Evolutionary conservation across 2,888 invertebrate genomes (phyloP).

Genomic region (Cephus pulcher): DNA sequence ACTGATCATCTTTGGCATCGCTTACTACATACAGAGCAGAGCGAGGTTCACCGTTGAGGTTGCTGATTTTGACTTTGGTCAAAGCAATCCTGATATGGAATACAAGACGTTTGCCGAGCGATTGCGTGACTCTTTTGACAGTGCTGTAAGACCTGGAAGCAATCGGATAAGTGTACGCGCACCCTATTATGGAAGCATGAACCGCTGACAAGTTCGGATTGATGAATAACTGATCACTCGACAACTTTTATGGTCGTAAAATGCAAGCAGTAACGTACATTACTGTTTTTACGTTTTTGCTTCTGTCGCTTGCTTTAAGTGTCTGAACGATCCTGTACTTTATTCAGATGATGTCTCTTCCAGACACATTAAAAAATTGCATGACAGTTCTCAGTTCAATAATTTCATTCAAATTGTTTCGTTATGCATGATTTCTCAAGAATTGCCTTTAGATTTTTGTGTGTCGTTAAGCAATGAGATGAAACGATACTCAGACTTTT

Average conservation of each 20-base stretch:
- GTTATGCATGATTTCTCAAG: background rate
- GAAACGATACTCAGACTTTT: background rate
- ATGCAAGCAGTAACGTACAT: conserved; percentile 32
- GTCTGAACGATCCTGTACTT: background rate
- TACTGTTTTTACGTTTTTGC: conserved; percentile 6
- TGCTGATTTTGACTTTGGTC: conserved; percentile 91
- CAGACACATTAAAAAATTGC: background rate
- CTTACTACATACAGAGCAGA: conserved; percentile 86
- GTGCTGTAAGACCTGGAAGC: conserved; percentile 67
- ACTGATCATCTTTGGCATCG: conserved; percentile 86
- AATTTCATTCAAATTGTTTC: background rate
- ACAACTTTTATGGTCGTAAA: conserved; percentile 7
- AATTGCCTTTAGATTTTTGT: background rate
- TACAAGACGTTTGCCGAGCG: conserved; percentile 89
- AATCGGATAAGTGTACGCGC: conserved; percentile 50
- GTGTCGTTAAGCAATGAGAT: background rate
- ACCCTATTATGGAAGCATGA: conserved; percentile 64
- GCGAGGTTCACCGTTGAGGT: conserved; percentile 87
- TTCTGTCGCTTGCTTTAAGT: background rate
- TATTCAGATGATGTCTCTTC: background rate
- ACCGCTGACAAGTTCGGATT: conserved; percentile 36
- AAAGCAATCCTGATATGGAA: conserved; percentile 81
- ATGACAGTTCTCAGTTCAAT: background rate
- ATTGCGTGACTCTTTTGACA: conserved; percentile 80
- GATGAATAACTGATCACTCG: background rate